Percentiles rank a stretch among this genome's conserved stretches.
Conservation (phyloP, 2,797 vertebrate genomes). For the Dermochelys coriacea region DNA sequence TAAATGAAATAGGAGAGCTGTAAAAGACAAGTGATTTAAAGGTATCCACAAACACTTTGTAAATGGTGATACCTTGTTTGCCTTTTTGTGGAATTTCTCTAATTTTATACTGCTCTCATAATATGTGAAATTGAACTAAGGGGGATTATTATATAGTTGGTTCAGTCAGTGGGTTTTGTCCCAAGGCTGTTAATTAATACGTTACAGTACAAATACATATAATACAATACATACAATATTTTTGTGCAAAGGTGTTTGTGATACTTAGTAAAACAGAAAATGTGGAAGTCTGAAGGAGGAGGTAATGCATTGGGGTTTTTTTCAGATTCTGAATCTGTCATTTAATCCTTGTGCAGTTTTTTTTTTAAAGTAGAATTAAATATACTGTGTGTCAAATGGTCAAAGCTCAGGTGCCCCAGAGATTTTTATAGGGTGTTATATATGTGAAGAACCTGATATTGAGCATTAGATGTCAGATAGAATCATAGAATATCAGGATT, state of each 20-base stretch:
- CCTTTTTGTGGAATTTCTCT: not conserved
- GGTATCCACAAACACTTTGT: conserved; percentile 18
- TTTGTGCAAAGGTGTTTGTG: fast-evolving
- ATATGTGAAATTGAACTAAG: not conserved
- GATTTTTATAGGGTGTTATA: conserved; percentile 61
- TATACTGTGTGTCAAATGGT: conserved; percentile 70
- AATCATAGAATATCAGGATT: too few species aligned
- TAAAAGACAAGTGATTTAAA: conserved; percentile 21
- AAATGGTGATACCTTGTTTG: conserved; percentile 18
- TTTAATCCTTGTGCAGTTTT: conserved; percentile 41
- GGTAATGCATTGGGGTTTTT: not conserved
- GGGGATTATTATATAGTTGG: not conserved
- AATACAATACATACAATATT: too few species aligned
- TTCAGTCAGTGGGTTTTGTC: not conserved
- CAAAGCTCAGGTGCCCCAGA: conserved; percentile 62
- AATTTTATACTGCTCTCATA: not conserved
- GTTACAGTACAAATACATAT: too few species aligned
- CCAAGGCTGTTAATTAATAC: not conserved
- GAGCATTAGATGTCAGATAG: conserved; percentile 50
- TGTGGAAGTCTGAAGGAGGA: fast-evolving
- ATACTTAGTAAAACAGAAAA: not conserved
- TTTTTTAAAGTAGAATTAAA: conserved; percentile 69
- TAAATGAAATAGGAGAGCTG: conserved; percentile 35
- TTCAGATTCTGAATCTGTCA: conserved; percentile 45
- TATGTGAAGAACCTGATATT: conserved; percentile 51